These are phyloP conservation scores for Pteromalus puparum DNA, from an alignment of 1,140 invertebrate species.

Conservation along the genomic window DNA sequence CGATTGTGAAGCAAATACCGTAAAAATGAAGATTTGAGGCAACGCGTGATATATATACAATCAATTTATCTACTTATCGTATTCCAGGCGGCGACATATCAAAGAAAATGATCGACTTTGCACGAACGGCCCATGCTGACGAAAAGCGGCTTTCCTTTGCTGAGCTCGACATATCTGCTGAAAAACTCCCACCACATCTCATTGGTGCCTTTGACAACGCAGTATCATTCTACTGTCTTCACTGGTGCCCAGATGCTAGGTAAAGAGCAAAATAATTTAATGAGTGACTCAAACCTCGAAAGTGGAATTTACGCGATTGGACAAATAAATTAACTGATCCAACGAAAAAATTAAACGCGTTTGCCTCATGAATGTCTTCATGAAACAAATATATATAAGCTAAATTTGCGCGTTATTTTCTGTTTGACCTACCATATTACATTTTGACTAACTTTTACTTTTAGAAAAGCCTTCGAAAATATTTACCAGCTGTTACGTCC, in stretches of 20 bases:
- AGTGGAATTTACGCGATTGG: too few relatives aligned
- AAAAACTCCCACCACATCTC: slow-evolving; percentile 73
- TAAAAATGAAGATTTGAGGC: too few relatives aligned
- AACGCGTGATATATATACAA: too few relatives aligned
- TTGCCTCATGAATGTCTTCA: too few relatives aligned
- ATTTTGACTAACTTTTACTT: slow-evolving; percentile 45
- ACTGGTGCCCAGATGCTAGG: slow-evolving; percentile 87
- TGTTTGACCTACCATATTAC: too few relatives aligned
- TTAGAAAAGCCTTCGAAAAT: slow-evolving; percentile 80
- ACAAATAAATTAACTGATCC: too few relatives aligned
- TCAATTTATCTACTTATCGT: neutral
- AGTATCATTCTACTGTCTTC: slow-evolving; percentile 88
- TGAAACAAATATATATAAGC: too few relatives aligned
- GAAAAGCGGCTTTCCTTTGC: slow-evolving; percentile 77
- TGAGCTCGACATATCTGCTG: slow-evolving; percentile 80
- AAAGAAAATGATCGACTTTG: slow-evolving; percentile 82
- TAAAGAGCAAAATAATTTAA: neutral
- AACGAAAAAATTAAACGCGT: too few relatives aligned
- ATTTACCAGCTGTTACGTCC: slow-evolving; percentile 80
- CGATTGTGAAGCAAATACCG: too few relatives aligned
- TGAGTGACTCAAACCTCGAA: neutral
- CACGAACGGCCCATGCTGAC: slow-evolving; percentile 75
- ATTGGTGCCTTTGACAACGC: slow-evolving; percentile 81
- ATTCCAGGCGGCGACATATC: slow-evolving; percentile 82
- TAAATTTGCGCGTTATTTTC: too few relatives aligned